Conservation (phyloP, 92 coral and sea anemone species). For the Desmophyllum pertusum region DNA sequence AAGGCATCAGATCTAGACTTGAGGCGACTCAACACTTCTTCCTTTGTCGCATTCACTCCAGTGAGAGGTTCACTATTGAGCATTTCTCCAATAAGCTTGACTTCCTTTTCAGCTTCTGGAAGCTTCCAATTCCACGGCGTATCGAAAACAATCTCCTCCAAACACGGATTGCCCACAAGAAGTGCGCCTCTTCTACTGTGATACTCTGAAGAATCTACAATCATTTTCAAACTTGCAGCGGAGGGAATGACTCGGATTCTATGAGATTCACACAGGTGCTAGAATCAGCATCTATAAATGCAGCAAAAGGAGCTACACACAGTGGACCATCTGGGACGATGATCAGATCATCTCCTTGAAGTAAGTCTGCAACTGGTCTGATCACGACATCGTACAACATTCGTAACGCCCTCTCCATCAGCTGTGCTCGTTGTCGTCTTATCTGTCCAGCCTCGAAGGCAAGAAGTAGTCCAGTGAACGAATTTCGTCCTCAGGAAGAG, state of each 20-base stretch:
- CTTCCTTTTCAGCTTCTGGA: not conserved
- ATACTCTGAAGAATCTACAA: not conserved
- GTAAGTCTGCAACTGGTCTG: not conserved
- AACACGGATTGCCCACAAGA: not conserved
- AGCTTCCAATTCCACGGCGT: not conserved
- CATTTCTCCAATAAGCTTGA: not conserved
- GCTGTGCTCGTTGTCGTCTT: not conserved
- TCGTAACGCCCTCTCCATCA: not conserved
- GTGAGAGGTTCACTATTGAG: constrained; percentile 4
- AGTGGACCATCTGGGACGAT: not conserved
- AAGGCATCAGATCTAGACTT: not conserved
- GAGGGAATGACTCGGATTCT: not conserved
- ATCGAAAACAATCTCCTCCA: not conserved
- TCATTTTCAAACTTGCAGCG: not conserved
- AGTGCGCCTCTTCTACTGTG: not conserved
- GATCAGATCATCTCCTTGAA: not conserved
- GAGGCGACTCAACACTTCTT: constrained; percentile 13
- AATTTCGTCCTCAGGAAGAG: not conserved
- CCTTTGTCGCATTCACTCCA: constrained; percentile 20
- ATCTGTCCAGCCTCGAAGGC: not conserved
- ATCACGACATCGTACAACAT: not conserved
- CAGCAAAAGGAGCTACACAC: not conserved
- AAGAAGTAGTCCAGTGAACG: not conserved
- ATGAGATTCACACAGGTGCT: not conserved
- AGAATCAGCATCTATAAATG: not conserved